Percentiles rank a stretch among this genome's conserved stretches.
Conservation (phyloP, 2,888 invertebrate species). For the Tenthredo scrophulariae region DNA sequence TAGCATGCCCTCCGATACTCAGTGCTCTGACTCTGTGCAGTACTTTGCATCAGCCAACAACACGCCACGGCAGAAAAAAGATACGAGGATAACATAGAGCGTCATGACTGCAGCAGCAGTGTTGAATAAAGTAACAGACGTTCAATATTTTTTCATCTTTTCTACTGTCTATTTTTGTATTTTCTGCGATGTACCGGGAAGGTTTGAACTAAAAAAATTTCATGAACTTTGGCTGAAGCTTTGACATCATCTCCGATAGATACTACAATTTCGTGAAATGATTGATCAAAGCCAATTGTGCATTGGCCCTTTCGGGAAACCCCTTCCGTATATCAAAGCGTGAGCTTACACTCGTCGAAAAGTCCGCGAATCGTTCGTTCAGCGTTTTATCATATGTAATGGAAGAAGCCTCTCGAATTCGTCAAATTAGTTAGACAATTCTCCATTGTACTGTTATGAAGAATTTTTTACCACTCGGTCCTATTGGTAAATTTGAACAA, state of each 20-base stretch:
- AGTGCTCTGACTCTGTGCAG: not conserved
- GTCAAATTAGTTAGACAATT: not conserved
- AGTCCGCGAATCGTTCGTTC: not conserved
- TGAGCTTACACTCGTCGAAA: not conserved
- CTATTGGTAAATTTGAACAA: not conserved
- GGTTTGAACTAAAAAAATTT: not conserved
- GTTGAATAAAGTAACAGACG: not conserved
- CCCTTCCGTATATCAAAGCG: not conserved
- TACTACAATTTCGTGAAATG: not conserved
- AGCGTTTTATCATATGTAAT: not conserved
- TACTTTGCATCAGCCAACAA: conserved; percentile 38
- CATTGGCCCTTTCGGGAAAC: not conserved
- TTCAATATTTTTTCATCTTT: not conserved
- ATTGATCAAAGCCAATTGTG: not conserved
- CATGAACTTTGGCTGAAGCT: not conserved
- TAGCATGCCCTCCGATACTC: conserved; percentile 7
- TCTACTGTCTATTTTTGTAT: not conserved
- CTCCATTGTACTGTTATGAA: not conserved
- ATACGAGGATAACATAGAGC: not conserved
- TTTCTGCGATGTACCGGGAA: not conserved
- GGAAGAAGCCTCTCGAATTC: not conserved
- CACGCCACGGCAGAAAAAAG: not conserved
- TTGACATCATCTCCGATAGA: not conserved
- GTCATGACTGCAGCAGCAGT: not conserved
- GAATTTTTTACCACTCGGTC: not conserved